Evolutionary conservation across 2,113 vertebrate genomes (phyloP), one percentile per base, ranked within the genome.

Genomic region (Cavia porcellus): DNA sequence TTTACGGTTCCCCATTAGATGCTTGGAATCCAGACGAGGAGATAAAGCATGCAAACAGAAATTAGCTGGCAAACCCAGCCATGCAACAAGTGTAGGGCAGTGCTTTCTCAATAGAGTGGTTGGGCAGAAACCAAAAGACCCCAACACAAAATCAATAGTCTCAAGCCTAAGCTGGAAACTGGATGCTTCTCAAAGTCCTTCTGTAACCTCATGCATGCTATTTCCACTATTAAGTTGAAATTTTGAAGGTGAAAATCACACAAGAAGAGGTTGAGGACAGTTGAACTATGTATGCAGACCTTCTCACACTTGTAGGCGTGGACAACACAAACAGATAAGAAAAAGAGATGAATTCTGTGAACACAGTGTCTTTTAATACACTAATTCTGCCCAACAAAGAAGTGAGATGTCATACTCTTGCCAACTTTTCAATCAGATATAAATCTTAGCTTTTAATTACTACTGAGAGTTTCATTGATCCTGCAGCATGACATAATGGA

Each of bases 11-110:
- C 68, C 45, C 62, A 80, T 61, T 42, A 64, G 82, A 83, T 4
- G 83, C 38, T 92, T 96, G 28, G 47, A 83, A 86, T 89, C 45
- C 61, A 74, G 28, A 14, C 85, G 70, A 32, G 14, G 59, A 90
- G 72, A 57, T 61, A 75, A 70, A 47, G 30, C 61, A 57, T 75
- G 22, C 57, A 86, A 92, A 86, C 7, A 95, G 64, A n/a, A 87
- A 89, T 80, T 35, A n/a, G 30, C 25, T 55, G 79, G 55, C 30
- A 74, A 91, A 89, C 52, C n/a, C 50, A 55, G 47, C 5, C 42
- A 13, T 70, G 12, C 8, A 28, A 74, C 74, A 92, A 79, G n/a
- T 88, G 77, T 55, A 55, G 50, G 50, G 10, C 38, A 22, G 22
- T 52, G 8, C 8, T 88, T 90, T 55, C 55, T 95, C 14, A 14